Evolutionary conservation across 2,888 invertebrate genomes (phyloP).

Genomic region (Pardosa pseudoannulata): DNA sequence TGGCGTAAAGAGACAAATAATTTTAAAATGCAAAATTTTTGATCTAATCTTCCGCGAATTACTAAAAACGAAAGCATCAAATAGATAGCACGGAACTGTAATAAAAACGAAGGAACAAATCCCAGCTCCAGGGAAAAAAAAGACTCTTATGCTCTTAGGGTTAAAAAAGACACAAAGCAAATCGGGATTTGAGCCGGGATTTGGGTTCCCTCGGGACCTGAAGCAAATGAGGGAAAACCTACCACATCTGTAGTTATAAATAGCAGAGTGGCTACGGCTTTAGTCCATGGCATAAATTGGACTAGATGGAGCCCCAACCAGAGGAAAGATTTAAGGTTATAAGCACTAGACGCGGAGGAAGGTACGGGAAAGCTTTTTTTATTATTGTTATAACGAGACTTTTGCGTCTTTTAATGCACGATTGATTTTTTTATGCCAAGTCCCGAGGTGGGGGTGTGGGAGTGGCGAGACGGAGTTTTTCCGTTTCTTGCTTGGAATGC

Average conservation of each 20-base stretch:
- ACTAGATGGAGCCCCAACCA: slow-evolving; percentile 21
- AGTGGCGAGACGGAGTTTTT: not conserved
- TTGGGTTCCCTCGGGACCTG: slow-evolving; percentile 42
- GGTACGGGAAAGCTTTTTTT: slow-evolving; percentile 24
- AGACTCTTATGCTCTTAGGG: slow-evolving; percentile 45
- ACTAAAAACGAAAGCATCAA: not conserved
- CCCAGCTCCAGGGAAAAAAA: not conserved
- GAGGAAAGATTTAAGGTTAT: slow-evolving; percentile 51
- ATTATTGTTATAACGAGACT: slow-evolving; percentile 18
- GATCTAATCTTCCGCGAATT: not conserved
- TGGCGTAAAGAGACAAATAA: too few species aligned
- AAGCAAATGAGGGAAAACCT: slow-evolving; percentile 49
- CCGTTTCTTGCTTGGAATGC: not conserved
- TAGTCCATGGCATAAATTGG: slow-evolving; percentile 41
- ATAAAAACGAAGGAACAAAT: not conserved
- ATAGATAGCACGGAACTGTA: not conserved
- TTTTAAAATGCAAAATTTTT: not conserved
- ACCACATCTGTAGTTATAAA: slow-evolving; percentile 54
- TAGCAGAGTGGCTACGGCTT: slow-evolving; percentile 22
- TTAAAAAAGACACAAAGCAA: slow-evolving; percentile 51
- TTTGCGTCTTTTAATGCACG: slow-evolving; percentile 37
- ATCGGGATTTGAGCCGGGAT: slow-evolving; percentile 59
- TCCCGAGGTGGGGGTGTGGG: not conserved
- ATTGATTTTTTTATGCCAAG: slow-evolving; percentile 18
- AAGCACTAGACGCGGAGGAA: slow-evolving; percentile 30